Conservation (phyloP, 2,113 vertebrate genomes). For the Bos indicus region DNA sequence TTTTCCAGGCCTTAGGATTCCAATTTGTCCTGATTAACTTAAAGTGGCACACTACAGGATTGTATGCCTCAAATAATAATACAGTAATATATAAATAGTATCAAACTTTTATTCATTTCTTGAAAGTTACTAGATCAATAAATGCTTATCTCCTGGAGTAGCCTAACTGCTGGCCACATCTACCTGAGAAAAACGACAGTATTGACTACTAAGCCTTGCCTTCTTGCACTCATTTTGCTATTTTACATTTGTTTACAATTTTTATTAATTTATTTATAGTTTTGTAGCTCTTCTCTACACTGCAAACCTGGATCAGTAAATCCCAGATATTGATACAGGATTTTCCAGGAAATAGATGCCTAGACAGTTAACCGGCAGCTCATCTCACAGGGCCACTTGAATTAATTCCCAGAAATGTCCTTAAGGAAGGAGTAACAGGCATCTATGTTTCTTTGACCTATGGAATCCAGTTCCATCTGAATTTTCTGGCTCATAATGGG, state of each 20-base stretch:
- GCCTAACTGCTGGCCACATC: neutral
- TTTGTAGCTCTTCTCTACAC: neutral
- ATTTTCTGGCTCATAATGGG: neutral
- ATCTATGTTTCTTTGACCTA: neutral
- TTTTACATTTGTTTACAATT: slow-evolving; percentile 9
- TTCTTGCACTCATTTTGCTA: neutral
- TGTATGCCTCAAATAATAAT: neutral
- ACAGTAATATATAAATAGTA: neutral
- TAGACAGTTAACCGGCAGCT: neutral
- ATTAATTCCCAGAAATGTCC: neutral
- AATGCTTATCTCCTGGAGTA: neutral
- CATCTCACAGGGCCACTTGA: neutral
- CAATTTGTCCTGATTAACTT: neutral
- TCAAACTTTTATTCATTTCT: neutral
- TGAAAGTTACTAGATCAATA: neutral
- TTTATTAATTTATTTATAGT: neutral
- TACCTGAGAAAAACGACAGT: neutral
- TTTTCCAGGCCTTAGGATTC: neutral
- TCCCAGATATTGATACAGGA: neutral
- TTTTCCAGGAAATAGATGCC: neutral
- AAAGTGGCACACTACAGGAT: neutral
- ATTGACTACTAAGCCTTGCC: neutral
- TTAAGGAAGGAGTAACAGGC: neutral
- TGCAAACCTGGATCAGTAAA: neutral
- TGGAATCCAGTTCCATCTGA: neutral